Base-by-base conservation (phyloP, 2,113 vertebrate species). In the Malurus cyaneus region DNA sequence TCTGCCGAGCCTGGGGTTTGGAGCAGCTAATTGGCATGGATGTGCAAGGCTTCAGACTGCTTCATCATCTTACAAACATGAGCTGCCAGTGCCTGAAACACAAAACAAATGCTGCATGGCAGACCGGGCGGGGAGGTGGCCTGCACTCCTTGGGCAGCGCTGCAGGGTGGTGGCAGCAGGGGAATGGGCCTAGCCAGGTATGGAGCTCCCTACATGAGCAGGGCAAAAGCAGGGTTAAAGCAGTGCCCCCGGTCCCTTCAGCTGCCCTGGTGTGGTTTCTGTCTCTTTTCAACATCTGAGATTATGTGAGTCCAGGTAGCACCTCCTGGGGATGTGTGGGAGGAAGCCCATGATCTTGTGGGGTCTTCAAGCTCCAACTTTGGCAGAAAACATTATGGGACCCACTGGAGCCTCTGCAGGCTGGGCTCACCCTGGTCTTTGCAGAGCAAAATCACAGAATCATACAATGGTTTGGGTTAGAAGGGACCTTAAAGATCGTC, bases 121-220 rank as follows among this genome's bases (percentile, higher is more conserved):
- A 1, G 56, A 49, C 66, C 15, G 18, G 47, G 34, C 0, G 0
- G 28, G 36, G 32, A 80, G 39, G 29, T 0, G 2, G 14, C n/a
- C 50, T 15, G n/a, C 17, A 1, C 46, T 34, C 41, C 25, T 16
- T 0, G 0, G 62, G 54, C 39, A 34, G 34, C 1, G 1, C 29
- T 1, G 21, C 3, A 5, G 39, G 0, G 0, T 19, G 80, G 25
- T n/a, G 34, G 78, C 13, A 49, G 64, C 12, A 15, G 57, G 32
- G 25, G 20, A 46, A 42, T 12, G 57, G 24, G 18, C 32, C 21
- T 20, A 36, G 34, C 18, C 5, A 1, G 5, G 9, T 54, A 5
- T 39, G 6, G 17, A 5, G 10, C 8, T 50, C 87, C 12, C 25
- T 32, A 0, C 8, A 18, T 12, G 16, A 80, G 36, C 34, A 39